These are phyloP conservation scores for Dicrurus megarhynchus DNA, from an alignment of 2,113 vertebrate species.

Conservation along the genomic window DNA sequence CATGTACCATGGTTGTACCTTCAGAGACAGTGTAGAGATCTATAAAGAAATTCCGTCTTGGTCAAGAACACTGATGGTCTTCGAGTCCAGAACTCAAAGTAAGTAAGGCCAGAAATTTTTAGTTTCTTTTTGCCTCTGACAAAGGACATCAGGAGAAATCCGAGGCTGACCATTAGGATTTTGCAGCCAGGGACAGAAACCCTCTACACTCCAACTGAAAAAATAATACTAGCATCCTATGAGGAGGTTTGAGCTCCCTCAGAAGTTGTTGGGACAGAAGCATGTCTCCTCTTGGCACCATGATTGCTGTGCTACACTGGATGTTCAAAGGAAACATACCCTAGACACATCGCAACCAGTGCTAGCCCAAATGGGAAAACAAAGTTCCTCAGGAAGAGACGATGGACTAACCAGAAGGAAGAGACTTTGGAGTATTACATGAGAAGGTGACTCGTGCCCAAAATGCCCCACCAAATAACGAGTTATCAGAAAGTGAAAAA, in stretches of 20 bases:
- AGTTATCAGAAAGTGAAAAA: neutral
- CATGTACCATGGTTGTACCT: neutral
- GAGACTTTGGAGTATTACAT: neutral
- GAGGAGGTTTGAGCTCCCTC: accelerated
- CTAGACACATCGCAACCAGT: accelerated
- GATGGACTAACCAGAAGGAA: neutral
- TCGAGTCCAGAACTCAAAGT: neutral
- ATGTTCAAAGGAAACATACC: neutral
- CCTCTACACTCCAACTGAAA: neutral
- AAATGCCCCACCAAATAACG: accelerated
- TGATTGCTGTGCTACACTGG: accelerated
- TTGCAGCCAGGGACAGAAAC: neutral
- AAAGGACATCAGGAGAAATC: neutral
- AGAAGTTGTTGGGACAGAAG: neutral
- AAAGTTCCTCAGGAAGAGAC: neutral
- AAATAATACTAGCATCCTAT: neutral
- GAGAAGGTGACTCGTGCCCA: neutral
- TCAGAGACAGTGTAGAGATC: neutral
- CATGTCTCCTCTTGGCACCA: accelerated
- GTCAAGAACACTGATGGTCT: neutral
- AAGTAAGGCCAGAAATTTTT: neutral
- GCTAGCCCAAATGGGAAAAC: neutral
- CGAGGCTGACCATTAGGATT: accelerated
- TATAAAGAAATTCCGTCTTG: neutral
- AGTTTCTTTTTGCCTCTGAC: neutral